Conservation (phyloP, 2,888 invertebrate genomes). For the Campaea margaritaria region DNA sequence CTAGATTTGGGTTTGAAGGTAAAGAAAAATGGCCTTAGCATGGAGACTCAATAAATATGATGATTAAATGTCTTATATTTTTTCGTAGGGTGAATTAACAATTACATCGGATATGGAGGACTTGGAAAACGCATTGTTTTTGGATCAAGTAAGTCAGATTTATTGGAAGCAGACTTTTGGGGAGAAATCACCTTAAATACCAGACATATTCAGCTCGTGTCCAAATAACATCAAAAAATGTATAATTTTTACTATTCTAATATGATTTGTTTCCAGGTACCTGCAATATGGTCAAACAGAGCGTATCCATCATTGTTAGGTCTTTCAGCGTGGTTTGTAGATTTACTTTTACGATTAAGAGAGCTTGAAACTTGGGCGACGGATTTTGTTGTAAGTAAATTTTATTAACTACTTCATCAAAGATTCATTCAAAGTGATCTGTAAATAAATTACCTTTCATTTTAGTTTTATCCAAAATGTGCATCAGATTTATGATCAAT, state of each 20-base stretch:
- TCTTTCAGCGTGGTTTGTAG: constrained; percentile 96
- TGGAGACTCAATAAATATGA: too few species aligned
- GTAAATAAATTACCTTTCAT: too few species aligned
- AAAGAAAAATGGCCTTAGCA: constrained; percentile 9
- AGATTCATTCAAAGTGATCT: too few species aligned
- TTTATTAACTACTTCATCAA: too few species aligned
- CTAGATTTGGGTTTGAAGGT: constrained; percentile 96
- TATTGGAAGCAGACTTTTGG: background rate
- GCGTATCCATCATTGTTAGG: constrained; percentile 97
- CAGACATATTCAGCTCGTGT: too few species aligned
- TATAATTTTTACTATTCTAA: too few species aligned
- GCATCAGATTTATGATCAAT: too few species aligned
- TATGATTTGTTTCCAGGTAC: constrained; percentile 83
- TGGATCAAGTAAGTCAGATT: constrained; percentile 89
- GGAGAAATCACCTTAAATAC: too few species aligned
- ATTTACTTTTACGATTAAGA: constrained; percentile 93
- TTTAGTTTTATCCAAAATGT: constrained; percentile 2
- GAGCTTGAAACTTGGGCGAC: constrained; percentile 97
- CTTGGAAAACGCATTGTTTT: constrained; percentile 94
- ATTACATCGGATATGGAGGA: constrained; percentile 99
- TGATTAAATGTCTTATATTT: constrained; percentile 10
- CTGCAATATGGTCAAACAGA: constrained; percentile 92
- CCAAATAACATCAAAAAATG: too few species aligned
- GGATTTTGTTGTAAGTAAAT: constrained; percentile 92
- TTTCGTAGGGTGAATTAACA: constrained; percentile 93